Evolutionary conservation across 2,888 invertebrate genomes (phyloP).

Genomic region (Eupeodes luniger): DNA sequence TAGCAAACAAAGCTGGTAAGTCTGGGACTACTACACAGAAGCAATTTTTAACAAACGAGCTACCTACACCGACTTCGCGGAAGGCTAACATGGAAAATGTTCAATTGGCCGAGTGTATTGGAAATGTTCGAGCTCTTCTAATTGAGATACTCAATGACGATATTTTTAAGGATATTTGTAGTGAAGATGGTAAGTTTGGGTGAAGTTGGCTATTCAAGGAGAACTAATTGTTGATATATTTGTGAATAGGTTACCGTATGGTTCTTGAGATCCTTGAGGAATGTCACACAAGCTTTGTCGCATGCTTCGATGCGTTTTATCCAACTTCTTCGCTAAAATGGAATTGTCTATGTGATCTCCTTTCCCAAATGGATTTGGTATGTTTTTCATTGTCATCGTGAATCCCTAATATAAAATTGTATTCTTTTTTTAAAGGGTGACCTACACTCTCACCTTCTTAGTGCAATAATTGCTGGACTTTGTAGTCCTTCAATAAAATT

Average conservation of each 20-base stretch:
- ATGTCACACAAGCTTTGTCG: slow-evolving; percentile 94
- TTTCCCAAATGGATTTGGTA: slow-evolving; percentile 90
- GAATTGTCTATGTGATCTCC: slow-evolving; percentile 94
- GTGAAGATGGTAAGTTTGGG: slow-evolving; percentile 81
- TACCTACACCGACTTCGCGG: slow-evolving; percentile 77
- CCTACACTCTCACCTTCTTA: slow-evolving; percentile 86
- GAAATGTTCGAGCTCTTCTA: slow-evolving; percentile 92
- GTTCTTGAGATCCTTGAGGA: slow-evolving; percentile 92
- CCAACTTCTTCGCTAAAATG: slow-evolving; percentile 97
- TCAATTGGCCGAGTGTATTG: slow-evolving; percentile 93
- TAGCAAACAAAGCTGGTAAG: slow-evolving; percentile 67
- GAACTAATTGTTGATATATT: background rate
- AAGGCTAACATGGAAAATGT: slow-evolving; percentile 87
- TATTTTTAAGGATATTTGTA: slow-evolving; percentile 84
- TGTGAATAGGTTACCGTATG: slow-evolving; percentile 85
- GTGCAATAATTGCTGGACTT: slow-evolving; percentile 93
- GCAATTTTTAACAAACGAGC: slow-evolving; percentile 74
- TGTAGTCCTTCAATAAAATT: slow-evolving; percentile 91
- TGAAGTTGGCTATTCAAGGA: background rate
- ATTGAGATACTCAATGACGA: slow-evolving; percentile 93
- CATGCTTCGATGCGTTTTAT: slow-evolving; percentile 98
- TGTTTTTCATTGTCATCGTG: slow-evolving; percentile 52
- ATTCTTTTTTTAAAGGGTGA: slow-evolving; percentile 63
- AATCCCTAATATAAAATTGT: background rate
- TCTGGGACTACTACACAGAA: slow-evolving; percentile 65